A percentile compares a stretch with the other conserved stretches of the same genome.
Evolutionary conservation across 2,888 invertebrate species (phyloP).

Genomic region (Thumatha senex): DNA sequence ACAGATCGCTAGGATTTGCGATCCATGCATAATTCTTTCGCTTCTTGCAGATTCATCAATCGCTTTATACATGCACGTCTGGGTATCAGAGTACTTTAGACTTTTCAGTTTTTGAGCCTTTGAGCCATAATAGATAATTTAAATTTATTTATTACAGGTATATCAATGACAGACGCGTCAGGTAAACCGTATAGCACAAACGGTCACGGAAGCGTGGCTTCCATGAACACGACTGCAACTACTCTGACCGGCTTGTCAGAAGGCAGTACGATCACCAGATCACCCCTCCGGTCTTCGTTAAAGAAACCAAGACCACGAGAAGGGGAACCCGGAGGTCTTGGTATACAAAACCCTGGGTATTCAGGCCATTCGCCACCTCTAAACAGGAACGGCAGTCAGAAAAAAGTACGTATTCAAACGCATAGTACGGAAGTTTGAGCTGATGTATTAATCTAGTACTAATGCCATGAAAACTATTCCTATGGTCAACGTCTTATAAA

Average conservation of each 20-base stretch:
- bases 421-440: slow-evolving; percentile 93
- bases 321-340: slow-evolving; percentile 82
- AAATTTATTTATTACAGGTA: slow-evolving; percentile 68
- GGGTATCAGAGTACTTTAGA: too few species aligned
- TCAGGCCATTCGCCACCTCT: slow-evolving; percentile 93
- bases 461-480: too few species aligned
- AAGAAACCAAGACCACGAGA: slow-evolving; percentile 89
- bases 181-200: slow-evolving; percentile 90
- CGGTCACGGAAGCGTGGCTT: slow-evolving; percentile 87
- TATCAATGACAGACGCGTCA: slow-evolving; percentile 94
- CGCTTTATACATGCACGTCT: too few species aligned
- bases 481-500: too few species aligned
- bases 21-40: too few species aligned
- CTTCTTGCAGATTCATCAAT: too few species aligned
- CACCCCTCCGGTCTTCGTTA: slow-evolving; percentile 87
- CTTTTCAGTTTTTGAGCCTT: too few species aligned
- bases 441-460: slow-evolving; percentile 3
- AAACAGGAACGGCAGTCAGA: slow-evolving; percentile 93
- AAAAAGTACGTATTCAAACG: slow-evolving; percentile 95
- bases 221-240: slow-evolving; percentile 89
- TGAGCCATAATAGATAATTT: slow-evolving; percentile 47
- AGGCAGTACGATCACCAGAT: slow-evolving; percentile 48
- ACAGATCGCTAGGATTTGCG: too few species aligned
- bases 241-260: slow-evolving; percentile 75
- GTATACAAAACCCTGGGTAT: slow-evolving; percentile 93